phyloP scores from a whole-genome alignment of 2,113 vertebrate species.

The Cynoglossus semilaevis region DNA sequence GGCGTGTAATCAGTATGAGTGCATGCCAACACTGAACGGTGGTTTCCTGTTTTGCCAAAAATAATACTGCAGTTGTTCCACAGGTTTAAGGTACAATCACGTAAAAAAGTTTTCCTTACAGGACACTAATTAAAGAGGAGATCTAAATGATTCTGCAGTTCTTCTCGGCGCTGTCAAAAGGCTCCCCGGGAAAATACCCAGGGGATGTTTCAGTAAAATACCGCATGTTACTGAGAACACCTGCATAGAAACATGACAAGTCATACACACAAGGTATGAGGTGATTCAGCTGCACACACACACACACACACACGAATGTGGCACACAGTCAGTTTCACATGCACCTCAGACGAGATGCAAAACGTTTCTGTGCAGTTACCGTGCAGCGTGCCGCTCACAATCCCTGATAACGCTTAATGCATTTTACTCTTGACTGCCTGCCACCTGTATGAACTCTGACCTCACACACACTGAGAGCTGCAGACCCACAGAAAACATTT shows the following conservation, averaged over 20 bases:
- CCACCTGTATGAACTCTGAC: conserved; percentile 39
- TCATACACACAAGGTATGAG: conserved; percentile 4
- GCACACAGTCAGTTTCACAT: neutral
- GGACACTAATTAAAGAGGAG: neutral
- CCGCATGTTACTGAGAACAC: conserved; percentile 8
- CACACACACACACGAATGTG: neutral
- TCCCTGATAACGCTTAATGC: conserved; percentile 38
- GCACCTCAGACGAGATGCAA: too few relatives aligned
- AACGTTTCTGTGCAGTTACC: too few relatives aligned
- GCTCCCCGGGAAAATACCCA: conserved; percentile 8
- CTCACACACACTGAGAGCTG: conserved; percentile 1
- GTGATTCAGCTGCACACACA: conserved; percentile 20
- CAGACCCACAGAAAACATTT: neutral
- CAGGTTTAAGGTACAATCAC: conserved; percentile 16
- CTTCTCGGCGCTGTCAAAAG: neutral
- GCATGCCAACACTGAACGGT: neutral
- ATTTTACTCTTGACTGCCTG: conserved; percentile 45
- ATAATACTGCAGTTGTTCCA: conserved; percentile 19
- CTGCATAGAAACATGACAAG: conserved; percentile 12
- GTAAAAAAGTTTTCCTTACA: neutral
- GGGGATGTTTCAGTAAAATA: conserved; percentile 7
- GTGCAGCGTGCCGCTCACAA: too few relatives aligned
- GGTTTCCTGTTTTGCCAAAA: conserved; percentile 6
- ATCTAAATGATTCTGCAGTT: neutral
- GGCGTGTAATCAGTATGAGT: neutral